phyloP scores from a whole-genome alignment of 2,888 invertebrate genomes.

The Drosophila planitibia region DNA sequence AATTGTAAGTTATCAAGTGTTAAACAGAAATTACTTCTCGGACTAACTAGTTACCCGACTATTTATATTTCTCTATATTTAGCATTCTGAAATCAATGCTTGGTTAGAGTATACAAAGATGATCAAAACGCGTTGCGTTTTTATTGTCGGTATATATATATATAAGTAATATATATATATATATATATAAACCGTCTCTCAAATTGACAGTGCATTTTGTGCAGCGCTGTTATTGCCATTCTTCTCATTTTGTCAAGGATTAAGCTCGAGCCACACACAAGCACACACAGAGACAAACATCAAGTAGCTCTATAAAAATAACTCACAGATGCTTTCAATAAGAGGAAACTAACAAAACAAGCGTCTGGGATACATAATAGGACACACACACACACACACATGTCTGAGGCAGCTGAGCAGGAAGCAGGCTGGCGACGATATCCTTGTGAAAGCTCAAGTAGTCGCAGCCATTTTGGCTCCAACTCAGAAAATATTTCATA shows the following conservation, averaged over 20 bases:
- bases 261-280: slow-evolving; percentile 15
- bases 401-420: neutral
- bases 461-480: slow-evolving; percentile 47
- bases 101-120: slow-evolving; percentile 35
- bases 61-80: neutral
- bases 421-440: slow-evolving; percentile 32
- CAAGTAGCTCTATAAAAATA: slow-evolving; percentile 79
- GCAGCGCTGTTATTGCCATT: slow-evolving; percentile 32
- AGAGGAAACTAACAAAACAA: slow-evolving; percentile 15
- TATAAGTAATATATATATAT: neutral
- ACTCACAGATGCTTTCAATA: slow-evolving; percentile 71
- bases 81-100: neutral
- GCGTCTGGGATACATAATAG: slow-evolving; percentile 38
- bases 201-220: slow-evolving; percentile 65
- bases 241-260: slow-evolving; percentile 21
- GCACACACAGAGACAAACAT: slow-evolving; percentile 7
- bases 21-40: neutral
- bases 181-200: slow-evolving; percentile 57
- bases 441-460: slow-evolving; percentile 63
- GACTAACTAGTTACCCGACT: neutral
- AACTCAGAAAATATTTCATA: slow-evolving; percentile 72
- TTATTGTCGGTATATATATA: slow-evolving; percentile 26
- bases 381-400: slow-evolving; percentile 31
- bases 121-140: slow-evolving; percentile 33
- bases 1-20: neutral